Conservation (phyloP, 2,113 vertebrate genomes). For the Syngnathus floridae region DNA sequence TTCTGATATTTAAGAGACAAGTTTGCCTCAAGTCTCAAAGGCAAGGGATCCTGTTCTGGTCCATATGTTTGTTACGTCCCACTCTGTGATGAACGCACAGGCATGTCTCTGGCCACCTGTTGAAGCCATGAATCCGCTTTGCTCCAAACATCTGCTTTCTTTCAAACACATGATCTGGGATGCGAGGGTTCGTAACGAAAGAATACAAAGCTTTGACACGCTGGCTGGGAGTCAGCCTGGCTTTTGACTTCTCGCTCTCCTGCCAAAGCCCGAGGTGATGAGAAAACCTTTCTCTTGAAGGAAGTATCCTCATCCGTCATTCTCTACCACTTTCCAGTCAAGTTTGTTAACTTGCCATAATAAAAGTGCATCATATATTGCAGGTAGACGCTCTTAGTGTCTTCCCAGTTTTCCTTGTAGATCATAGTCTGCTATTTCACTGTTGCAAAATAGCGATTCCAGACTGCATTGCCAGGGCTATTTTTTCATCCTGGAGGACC, state of each 20-base stretch:
- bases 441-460: background rate
- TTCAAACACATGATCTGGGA: slow-evolving; percentile 17
- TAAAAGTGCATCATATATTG: background rate
- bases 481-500: background rate
- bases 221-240: slow-evolving; percentile 4
- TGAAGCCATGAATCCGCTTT: slow-evolving; percentile 23
- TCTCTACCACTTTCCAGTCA: background rate
- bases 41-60: slow-evolving; percentile 19
- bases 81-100: slow-evolving; percentile 36
- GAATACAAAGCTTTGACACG: slow-evolving; percentile 11
- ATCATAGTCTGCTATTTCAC: background rate
- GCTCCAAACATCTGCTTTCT: slow-evolving; percentile 34
- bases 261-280: slow-evolving; percentile 7
- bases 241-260: slow-evolving; percentile 2
- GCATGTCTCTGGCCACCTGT: slow-evolving; percentile 39
- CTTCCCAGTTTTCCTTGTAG: background rate
- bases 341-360: background rate
- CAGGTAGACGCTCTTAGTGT: background rate
- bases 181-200: slow-evolving; percentile 18
- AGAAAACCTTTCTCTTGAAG: slow-evolving; percentile 3
- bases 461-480: background rate
- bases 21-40: background rate
- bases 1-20: background rate
- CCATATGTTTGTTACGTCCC: slow-evolving; percentile 51
- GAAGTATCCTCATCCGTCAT: slow-evolving; percentile 4